Evolutionary conservation across 2,797 vertebrate species (phyloP).

Genomic region (Dromococcyx pavoninus): DNA sequence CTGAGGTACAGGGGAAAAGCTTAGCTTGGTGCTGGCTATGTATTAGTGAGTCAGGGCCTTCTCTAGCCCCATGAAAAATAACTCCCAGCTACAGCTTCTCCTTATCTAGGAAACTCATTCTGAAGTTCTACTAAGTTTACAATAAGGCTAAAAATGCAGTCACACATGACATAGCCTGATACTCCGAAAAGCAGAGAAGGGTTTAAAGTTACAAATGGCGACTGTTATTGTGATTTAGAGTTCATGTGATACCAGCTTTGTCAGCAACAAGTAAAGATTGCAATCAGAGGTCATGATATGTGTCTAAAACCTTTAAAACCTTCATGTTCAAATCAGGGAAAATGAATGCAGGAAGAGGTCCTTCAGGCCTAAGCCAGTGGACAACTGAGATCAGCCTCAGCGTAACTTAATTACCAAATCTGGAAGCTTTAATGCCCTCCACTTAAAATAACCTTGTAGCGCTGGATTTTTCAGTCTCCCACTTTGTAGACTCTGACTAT

Average conservation of each 20-base stretch:
- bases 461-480: background rate
- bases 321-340: background rate
- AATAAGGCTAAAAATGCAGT: background rate
- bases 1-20: background rate
- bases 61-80: background rate
- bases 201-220: background rate
- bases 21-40: background rate
- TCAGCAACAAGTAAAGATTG: background rate
- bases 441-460: constrained; percentile 3
- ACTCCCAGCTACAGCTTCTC: background rate
- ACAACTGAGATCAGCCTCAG: constrained; percentile 29
- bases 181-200: background rate
- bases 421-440: constrained; percentile 19
- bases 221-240: background rate
- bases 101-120: background rate
- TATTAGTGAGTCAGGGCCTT: background rate
- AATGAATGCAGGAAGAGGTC: background rate
- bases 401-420: constrained; percentile 22
- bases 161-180: background rate
- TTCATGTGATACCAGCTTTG: background rate
- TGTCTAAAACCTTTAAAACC: background rate
- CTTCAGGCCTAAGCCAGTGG: background rate
- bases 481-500: background rate
- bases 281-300: background rate
- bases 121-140: background rate